phyloP scores from a whole-genome alignment of 2,113 vertebrate genomes.

The Lycaon pictus region DNA sequence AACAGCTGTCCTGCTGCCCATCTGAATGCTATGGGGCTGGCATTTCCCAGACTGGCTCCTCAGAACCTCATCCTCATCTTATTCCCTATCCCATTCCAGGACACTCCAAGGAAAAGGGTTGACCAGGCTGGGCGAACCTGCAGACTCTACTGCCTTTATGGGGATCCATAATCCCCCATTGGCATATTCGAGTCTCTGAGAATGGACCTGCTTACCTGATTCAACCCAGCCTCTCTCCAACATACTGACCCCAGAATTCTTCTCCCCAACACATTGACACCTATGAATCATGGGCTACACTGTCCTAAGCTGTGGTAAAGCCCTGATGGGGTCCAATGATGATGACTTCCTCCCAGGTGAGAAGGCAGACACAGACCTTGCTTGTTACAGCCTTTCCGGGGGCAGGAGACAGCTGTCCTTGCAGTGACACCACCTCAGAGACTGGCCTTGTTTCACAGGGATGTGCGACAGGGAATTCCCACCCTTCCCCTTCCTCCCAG shows the following conservation, averaged over 20 bases:
- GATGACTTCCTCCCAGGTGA: neutral
- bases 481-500: neutral
- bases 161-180: neutral
- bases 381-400: neutral
- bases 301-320: neutral
- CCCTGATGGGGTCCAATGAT: neutral
- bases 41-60: neutral
- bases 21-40: neutral
- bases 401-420: neutral
- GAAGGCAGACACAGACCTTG: neutral
- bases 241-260: neutral
- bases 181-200: neutral
- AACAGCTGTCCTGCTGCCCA: neutral
- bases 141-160: neutral
- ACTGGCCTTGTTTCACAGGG: neutral
- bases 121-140: neutral
- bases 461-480: rapidly evolving
- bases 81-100: neutral
- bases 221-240: neutral
- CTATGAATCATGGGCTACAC: neutral
- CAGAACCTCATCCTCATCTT: neutral
- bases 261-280: neutral
- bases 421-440: neutral
- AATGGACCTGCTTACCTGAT: neutral
- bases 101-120: neutral